Evolutionary conservation across 2,113 vertebrate genomes (phyloP).

Genomic region (Piprites chloris): DNA sequence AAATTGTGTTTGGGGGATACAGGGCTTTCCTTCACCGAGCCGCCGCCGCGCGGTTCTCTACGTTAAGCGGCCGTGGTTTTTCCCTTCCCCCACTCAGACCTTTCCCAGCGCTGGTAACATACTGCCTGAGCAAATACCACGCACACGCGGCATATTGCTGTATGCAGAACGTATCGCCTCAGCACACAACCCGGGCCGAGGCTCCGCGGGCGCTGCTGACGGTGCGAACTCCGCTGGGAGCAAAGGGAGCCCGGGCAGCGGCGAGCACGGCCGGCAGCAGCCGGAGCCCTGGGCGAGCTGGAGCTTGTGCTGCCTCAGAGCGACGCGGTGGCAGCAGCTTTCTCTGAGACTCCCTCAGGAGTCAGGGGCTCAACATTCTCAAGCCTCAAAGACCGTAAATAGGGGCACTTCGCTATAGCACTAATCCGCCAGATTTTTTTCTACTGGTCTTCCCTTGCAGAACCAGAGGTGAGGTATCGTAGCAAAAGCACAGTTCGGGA

Average conservation of each 20-base stretch:
- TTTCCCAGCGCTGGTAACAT: not conserved
- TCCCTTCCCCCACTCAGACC: not conserved
- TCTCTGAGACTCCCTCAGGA: not conserved
- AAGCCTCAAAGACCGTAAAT: not conserved
- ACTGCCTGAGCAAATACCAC: not conserved
- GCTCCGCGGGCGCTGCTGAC: not conserved
- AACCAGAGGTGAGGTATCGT: rapidly evolving
- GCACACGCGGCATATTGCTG: not conserved
- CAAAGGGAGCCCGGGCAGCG: not conserved
- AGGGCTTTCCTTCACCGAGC: not conserved
- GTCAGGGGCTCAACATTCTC: not conserved
- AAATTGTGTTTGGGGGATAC: not conserved
- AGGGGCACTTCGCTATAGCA: not conserved
- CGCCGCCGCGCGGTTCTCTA: not conserved
- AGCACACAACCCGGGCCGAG: not conserved
- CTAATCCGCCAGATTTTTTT: not conserved
- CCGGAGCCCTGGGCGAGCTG: not conserved
- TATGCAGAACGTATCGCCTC: not conserved
- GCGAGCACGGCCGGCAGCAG: not conserved
- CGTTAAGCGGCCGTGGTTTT: not conserved
- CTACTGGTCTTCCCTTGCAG: not conserved
- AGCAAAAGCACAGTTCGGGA: not conserved
- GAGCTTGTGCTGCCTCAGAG: not conserved
- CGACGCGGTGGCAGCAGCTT: rapidly evolving
- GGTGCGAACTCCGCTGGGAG: not conserved